A percentile compares a stretch with the other conserved stretches of the same genome.
These are phyloP conservation scores for Synanthedon tipuliformis DNA, from an alignment of 2,888 invertebrate species.

Conservation along the genomic window DNA sequence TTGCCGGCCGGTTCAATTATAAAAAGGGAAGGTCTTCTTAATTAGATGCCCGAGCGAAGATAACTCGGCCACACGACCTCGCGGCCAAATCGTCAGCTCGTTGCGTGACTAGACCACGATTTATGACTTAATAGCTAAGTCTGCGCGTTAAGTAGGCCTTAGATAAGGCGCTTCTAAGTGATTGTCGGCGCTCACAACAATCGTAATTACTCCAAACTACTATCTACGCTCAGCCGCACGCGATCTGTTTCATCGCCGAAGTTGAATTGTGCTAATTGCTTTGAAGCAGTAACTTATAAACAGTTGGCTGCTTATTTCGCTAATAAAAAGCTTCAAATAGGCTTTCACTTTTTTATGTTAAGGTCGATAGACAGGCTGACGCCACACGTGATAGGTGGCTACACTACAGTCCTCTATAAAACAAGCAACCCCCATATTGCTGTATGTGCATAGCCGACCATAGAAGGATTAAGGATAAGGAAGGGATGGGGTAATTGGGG, in stretches of 20 bases:
- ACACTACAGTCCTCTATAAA: no score
- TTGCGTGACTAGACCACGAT: constrained; percentile 62
- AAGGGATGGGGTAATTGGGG: no score
- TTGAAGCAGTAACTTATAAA: constrained; percentile 17
- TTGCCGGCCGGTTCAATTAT: constrained; percentile 1
- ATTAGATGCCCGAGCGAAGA: constrained; percentile 57
- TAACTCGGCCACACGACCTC: constrained; percentile 43
- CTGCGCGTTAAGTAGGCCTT: constrained; percentile 65
- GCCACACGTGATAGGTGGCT: no score
- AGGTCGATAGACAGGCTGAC: no score
- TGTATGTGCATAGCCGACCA: no score
- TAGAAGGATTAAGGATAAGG: no score
- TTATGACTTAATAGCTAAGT: constrained; percentile 68
- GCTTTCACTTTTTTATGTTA: no score
- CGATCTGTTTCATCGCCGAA: constrained; percentile 56
- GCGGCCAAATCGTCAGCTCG: constrained; percentile 48
- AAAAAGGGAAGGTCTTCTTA: constrained; percentile 42
- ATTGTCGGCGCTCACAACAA: constrained; percentile 70
- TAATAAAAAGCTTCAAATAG: background rate
- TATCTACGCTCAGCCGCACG: constrained; percentile 57
- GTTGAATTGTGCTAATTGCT: constrained; percentile 57
- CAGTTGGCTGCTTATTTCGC: background rate
- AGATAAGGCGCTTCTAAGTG: constrained; percentile 69
- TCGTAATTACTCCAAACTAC: constrained; percentile 68
- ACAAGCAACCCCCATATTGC: no score